Base-by-base conservation (phyloP, 1,140 invertebrate genomes). In the Elysia chlorotica region DNA sequence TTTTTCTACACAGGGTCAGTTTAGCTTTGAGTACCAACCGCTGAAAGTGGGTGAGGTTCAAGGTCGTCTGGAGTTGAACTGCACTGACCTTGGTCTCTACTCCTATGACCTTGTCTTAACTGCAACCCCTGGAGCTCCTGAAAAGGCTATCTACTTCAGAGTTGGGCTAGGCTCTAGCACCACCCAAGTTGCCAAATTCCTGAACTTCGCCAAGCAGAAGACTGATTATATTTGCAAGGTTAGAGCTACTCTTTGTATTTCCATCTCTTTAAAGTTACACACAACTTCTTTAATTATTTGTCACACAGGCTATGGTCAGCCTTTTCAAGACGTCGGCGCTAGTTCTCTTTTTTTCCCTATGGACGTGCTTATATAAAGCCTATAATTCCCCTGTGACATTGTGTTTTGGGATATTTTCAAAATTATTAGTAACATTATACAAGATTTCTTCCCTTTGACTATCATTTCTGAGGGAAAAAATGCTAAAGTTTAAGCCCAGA, bases 181-280 rank as follows among this genome's bases (percentile, higher is more conserved):
- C 62, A 74, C 78, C 28, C 82, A 83, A 68, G 65, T 81, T 1
- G 86, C 83, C 25, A 86, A 84, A 63, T 88, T 88, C 76, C 72
- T 85, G 0, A 88, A 88, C 81, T 88, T 83, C 78, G 82, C 85
- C 41, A 86, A 87, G 76, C 81, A 83, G 74, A 88, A 87, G 75
- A 85, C 87, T 37, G 87, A 88, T 73, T 88, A 88, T 68, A 68
- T 79, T 35, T 88, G 86, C 79, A 87, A 87, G 81, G 87, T 88
- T 75, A 72, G 3, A 6, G 30, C 57, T 66, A 38, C 61, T 71
- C 2, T 71, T 62, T 74, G 36, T 72, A 30, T 68, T 68, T 23
- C 25, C 41, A 48, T n/a, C n/a, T n/a, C n/a, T n/a, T n/a, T n/a
- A n/a, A n/a, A n/a, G n/a, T n/a, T n/a, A n/a, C n/a, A n/a, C n/a